Base-by-base conservation (phyloP, 2,113 vertebrate species). In the Uropsilus gracilis region DNA sequence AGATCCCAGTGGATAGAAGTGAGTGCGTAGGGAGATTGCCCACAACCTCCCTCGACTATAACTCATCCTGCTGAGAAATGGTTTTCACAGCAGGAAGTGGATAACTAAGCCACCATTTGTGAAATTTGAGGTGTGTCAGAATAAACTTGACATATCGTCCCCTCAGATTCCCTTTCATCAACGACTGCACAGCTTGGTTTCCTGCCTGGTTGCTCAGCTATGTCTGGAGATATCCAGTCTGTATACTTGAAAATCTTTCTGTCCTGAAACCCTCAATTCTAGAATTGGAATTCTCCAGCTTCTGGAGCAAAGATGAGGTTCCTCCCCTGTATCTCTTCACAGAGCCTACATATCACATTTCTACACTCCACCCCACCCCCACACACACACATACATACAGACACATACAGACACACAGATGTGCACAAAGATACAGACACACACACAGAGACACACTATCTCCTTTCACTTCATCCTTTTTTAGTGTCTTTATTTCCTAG, bases 1-100 rank as follows among this genome's bases (percentile, higher is more conserved):
- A 32, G 14, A 24, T 11, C 30, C 18, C 34, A 6, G 5, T 0
- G 3, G 34, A 13, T 17, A 8, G 26, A 44, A 30, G 18, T 8
- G 53, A 55, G 30, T 8, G 9, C 34, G 7, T 6, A 63, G 20
- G 30, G 39, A 46, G 28, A 20, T 34, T 14, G 10, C 72, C 53
- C 22, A 24, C 34, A 9, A 4, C 17, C 8, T 11, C 48, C 37
- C 28, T 24, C 39, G 14, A 7, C 57, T 76, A 24, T 3, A 1
- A 18, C 30, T 75, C 28, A 13, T 1, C 6, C 34, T 6, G 20
- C 64, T 32, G 30, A 57, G 57, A 32, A 63, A 14, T 20, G 11
- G 22, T 69, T 28, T 44, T 24, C 3, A 6, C 26, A 42, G 69
- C 28, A n/a, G 42, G 26, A 84, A 42, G 8, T 28, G 3, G 4